These are phyloP conservation scores for Pelochelys cantorii DNA, from an alignment of 2,797 vertebrate species.

Conservation along the genomic window DNA sequence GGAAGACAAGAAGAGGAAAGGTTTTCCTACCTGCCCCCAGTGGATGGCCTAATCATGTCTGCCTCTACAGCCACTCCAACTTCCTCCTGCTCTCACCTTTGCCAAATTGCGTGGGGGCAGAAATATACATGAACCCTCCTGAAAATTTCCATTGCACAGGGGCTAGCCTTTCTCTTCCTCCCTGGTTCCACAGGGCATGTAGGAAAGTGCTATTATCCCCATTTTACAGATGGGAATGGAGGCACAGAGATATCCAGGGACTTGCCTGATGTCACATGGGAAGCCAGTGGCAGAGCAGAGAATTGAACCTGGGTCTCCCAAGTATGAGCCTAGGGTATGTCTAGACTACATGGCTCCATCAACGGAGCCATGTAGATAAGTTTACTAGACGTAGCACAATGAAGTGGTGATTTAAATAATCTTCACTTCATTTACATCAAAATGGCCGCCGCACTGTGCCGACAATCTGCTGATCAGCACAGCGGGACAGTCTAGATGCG, in stretches of 20 bases:
- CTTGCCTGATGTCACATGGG: background rate
- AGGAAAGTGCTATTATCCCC: background rate
- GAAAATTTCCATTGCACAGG: background rate
- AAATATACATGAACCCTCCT: background rate
- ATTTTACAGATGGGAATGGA: background rate
- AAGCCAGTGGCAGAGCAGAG: background rate
- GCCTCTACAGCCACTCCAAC: background rate
- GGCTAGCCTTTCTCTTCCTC: background rate
- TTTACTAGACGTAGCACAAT: too few species aligned
- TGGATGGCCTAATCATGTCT: too few species aligned
- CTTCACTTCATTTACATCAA: too few species aligned
- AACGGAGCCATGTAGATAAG: too few species aligned
- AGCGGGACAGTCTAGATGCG: too few species aligned
- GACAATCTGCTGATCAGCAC: too few species aligned
- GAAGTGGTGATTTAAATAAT: too few species aligned
- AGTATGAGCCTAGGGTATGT: background rate
- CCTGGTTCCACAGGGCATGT: background rate
- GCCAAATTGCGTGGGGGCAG: background rate
- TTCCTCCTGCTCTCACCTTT: background rate
- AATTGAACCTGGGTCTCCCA: background rate
- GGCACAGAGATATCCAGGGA: background rate
- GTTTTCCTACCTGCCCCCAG: background rate
- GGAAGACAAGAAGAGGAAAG: background rate
- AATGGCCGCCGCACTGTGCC: too few species aligned
- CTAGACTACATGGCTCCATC: too few species aligned